phyloP scores from a whole-genome alignment of 2,888 invertebrate genomes.

The Erannis defoliaria region DNA sequence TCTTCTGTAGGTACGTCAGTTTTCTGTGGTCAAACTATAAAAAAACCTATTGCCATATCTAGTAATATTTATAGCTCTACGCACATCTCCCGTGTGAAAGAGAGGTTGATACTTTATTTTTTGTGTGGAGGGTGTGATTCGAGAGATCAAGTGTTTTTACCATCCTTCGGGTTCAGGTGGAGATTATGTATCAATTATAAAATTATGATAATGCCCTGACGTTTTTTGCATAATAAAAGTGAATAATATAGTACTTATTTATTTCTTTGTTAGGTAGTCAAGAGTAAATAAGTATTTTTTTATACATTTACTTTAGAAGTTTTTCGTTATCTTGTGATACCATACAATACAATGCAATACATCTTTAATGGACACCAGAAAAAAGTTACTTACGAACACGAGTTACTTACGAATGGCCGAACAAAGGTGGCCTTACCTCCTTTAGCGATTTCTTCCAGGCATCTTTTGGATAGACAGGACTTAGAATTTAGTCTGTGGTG shows the following conservation, averaged over 20 bases:
- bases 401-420: too few relatives aligned
- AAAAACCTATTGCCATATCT: constrained; percentile 46
- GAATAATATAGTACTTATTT: background rate
- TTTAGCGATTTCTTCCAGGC: too few relatives aligned
- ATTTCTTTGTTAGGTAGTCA: background rate
- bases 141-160: constrained; percentile 66
- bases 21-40: too few relatives aligned
- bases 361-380: too few relatives aligned
- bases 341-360: too few relatives aligned
- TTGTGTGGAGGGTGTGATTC: constrained; percentile 83
- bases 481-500: too few relatives aligned
- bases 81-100: constrained; percentile 59
- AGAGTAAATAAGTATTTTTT: background rate
- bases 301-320: too few relatives aligned
- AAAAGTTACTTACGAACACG: too few relatives aligned
- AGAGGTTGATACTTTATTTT: constrained; percentile 71
- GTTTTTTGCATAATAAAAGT: background rate
- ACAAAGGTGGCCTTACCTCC: too few relatives aligned
- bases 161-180: constrained; percentile 62
- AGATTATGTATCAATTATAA: constrained; percentile 55
- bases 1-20: too few relatives aligned
- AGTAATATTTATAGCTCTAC: constrained; percentile 46
- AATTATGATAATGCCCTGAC: constrained; percentile 12
- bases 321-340: too few relatives aligned
- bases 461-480: too few relatives aligned